Conservation (phyloP, 2,888 invertebrate genomes). For the Drosophila greeni region DNA sequence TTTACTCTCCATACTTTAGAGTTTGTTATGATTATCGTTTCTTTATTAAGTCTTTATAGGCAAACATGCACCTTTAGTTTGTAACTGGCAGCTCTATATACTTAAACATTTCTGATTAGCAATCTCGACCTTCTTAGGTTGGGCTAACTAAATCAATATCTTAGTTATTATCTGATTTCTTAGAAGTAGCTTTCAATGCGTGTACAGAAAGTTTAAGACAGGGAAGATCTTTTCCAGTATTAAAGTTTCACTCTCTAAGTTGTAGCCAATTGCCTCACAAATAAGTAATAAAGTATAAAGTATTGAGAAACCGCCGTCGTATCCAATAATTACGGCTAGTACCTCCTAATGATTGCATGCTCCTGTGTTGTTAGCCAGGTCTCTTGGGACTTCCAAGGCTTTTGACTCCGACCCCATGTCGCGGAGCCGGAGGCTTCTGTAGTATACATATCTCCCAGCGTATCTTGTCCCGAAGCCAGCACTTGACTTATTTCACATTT, state of each 20-base stretch:
- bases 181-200: neutral
- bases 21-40: neutral
- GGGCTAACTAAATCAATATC: neutral
- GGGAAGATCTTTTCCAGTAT: neutral
- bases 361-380: neutral
- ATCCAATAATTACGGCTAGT: conserved; percentile 15
- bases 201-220: neutral
- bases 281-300: too few species aligned
- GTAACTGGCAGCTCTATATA: too few species aligned
- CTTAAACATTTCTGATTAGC: neutral
- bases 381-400: conserved; percentile 2
- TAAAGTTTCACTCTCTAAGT: neutral
- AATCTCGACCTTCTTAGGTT: neutral
- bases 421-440: neutral
- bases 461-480: conserved; percentile 17
- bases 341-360: conserved; percentile 19
- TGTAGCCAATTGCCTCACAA: neutral
- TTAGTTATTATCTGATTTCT: too few species aligned
- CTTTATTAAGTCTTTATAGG: neutral
- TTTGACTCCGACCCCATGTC: conserved; percentile 1
- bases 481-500: conserved; percentile 61
- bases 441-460: neutral
- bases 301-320: neutral
- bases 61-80: neutral
- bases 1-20: neutral